Evolutionary conservation across 2,113 vertebrate species (phyloP).

Genomic region (Zosterops borbonicus): DNA sequence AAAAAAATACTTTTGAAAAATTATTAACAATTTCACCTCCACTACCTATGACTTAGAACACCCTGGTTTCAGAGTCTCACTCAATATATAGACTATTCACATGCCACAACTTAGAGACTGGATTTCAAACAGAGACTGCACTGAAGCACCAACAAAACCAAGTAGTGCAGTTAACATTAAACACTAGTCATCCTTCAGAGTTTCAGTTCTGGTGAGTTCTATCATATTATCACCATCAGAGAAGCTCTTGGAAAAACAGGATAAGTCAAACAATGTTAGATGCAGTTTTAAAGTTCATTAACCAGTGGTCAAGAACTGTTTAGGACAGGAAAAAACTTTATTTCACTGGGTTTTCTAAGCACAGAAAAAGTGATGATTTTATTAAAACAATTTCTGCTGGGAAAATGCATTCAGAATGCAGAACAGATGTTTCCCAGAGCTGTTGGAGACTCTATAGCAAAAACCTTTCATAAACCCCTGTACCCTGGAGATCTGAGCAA

Average conservation of each 20-base stretch:
- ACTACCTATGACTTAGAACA: neutral
- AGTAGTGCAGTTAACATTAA: neutral
- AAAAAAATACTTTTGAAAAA: neutral
- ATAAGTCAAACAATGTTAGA: neutral
- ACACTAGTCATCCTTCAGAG: neutral
- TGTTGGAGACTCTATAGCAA: constrained; percentile 6
- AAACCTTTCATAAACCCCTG: neutral
- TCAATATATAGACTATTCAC: neutral
- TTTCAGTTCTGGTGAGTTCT: neutral
- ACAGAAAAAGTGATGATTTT: constrained; percentile 56
- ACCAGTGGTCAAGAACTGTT: neutral
- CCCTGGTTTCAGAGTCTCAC: neutral
- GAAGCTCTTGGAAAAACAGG: neutral
- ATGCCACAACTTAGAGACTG: neutral
- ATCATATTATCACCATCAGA: neutral
- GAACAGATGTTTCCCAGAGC: constrained; percentile 59
- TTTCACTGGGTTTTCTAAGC: constrained; percentile 6
- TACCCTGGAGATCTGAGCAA: constrained; percentile 44
- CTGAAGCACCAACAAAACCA: neutral
- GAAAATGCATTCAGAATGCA: neutral
- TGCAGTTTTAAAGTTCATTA: constrained; percentile 12
- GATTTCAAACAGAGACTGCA: neutral
- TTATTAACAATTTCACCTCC: neutral
- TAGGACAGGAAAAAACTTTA: neutral
- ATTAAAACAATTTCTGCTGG: constrained; percentile 51